Conservation (phyloP, 2,113 vertebrate genomes). For the Mastomys natalensis region DNA sequence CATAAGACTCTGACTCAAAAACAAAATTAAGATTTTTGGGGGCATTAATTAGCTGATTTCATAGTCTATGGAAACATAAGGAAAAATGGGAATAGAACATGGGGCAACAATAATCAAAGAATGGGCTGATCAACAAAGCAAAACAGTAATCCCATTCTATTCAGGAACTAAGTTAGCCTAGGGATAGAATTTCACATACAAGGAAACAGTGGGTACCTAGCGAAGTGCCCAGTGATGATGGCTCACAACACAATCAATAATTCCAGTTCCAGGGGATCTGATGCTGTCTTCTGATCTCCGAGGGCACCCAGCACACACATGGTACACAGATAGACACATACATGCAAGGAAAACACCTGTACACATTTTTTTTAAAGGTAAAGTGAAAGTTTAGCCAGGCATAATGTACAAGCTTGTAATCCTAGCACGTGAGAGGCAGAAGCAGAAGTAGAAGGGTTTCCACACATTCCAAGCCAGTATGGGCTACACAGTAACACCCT, state of each 20-base stretch:
- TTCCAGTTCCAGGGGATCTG: not conserved
- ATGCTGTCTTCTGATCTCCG: not conserved
- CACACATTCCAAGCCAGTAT: not conserved
- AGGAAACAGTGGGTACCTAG: not conserved
- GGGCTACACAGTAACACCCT: not conserved
- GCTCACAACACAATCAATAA: not conserved
- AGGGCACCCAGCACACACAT: not conserved
- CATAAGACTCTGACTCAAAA: not conserved
- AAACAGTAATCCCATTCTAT: conserved; percentile 6
- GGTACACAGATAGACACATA: not conserved
- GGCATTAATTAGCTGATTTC: not conserved
- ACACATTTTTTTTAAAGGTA: not conserved
- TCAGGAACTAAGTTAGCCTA: not conserved
- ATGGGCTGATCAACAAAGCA: conserved; percentile 21
- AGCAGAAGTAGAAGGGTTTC: not conserved
- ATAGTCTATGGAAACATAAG: conserved; percentile 38
- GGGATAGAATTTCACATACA: not conserved
- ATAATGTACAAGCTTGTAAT: not conserved
- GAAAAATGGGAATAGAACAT: conserved; percentile 26
- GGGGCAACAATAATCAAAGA: conserved; percentile 8
- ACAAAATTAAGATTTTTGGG: not conserved
- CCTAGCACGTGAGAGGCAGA: not conserved
- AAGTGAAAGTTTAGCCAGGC: not conserved
- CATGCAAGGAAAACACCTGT: not conserved
- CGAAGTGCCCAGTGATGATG: not conserved